Conservation (phyloP, 2,113 vertebrate genomes). For the Heterotis niloticus region DNA sequence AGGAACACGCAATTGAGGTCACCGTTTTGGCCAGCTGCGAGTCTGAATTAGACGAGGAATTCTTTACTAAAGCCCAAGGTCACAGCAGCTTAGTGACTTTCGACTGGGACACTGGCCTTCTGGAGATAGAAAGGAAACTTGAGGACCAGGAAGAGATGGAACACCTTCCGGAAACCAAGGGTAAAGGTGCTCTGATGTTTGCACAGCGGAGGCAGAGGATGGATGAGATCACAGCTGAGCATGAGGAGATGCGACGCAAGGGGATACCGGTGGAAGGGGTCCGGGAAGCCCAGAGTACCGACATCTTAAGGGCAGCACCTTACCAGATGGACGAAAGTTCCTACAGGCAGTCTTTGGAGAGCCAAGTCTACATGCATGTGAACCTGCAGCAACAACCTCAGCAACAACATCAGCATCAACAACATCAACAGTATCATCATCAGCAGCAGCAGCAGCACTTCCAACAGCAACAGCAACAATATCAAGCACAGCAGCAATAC, state of each 20-base stretch:
- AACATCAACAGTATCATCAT: conserved; percentile 46
- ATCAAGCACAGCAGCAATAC: conserved; percentile 41
- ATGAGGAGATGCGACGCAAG: conserved; percentile 76
- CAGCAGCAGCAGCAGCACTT: conserved; percentile 49
- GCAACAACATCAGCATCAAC: conserved; percentile 54
- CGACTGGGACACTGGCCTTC: conserved; percentile 81
- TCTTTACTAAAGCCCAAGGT: conserved; percentile 67
- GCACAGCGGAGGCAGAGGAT: conserved; percentile 83
- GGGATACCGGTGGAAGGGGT: conserved; percentile 61
- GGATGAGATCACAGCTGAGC: conserved; percentile 88
- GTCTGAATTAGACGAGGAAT: conserved; percentile 79
- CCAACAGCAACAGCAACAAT: conserved; percentile 42
- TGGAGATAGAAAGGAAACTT: conserved; percentile 77
- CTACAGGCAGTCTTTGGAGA: conserved; percentile 61
- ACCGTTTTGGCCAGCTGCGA: conserved; percentile 70
- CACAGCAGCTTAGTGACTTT: conserved; percentile 71
- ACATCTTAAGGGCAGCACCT: conserved; percentile 35
- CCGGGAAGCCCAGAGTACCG: conserved; percentile 48
- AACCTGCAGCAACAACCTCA: conserved; percentile 58
- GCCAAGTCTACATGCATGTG: conserved; percentile 72
- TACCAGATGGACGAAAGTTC: conserved; percentile 51
- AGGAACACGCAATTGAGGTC: conserved; percentile 67
- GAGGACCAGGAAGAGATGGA: conserved; percentile 76
- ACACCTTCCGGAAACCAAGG: conserved; percentile 80
- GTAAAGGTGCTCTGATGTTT: conserved; percentile 95